Conservation (phyloP, 1,140 invertebrate genomes). For the Lasioglossum baleicum region DNA sequence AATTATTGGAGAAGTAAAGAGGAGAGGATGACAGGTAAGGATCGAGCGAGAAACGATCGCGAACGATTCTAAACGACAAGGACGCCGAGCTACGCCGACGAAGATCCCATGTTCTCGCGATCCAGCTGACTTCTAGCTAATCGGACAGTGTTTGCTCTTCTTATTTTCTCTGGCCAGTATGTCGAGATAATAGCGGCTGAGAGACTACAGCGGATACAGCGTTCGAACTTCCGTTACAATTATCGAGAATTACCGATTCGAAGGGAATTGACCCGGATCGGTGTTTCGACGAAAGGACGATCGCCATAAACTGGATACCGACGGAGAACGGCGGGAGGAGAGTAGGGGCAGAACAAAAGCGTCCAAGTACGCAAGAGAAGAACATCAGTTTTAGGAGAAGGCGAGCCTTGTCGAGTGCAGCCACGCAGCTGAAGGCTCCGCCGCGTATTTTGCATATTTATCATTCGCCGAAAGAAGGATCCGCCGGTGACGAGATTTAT, state of each 20-base stretch:
- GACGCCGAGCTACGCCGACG: no score
- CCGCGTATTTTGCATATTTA: conserved; percentile 63
- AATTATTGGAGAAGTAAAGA: background rate
- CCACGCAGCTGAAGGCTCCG: conserved; percentile 14
- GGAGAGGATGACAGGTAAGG: no score
- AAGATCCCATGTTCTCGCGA: no score
- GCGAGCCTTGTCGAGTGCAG: background rate
- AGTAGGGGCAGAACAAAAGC: conserved; percentile 23
- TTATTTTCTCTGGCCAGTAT: no score
- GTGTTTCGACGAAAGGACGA: background rate
- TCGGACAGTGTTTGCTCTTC: no score
- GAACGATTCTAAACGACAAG: background rate
- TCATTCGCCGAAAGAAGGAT: conserved; percentile 45
- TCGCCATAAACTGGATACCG: background rate
- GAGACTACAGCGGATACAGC: no score
- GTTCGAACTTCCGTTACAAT: no score
- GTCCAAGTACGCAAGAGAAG: conserved; percentile 31
- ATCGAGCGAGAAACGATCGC: background rate
- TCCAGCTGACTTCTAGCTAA: no score
- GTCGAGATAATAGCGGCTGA: no score
- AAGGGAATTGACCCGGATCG: background rate
- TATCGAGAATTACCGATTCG: background rate
- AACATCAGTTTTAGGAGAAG: conserved; percentile 24
- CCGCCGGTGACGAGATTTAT: conserved; percentile 46
- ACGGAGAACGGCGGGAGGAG: conserved; percentile 4